Base-by-base conservation (phyloP, 2,113 vertebrate genomes). In the Mormyrus iriodes region DNA sequence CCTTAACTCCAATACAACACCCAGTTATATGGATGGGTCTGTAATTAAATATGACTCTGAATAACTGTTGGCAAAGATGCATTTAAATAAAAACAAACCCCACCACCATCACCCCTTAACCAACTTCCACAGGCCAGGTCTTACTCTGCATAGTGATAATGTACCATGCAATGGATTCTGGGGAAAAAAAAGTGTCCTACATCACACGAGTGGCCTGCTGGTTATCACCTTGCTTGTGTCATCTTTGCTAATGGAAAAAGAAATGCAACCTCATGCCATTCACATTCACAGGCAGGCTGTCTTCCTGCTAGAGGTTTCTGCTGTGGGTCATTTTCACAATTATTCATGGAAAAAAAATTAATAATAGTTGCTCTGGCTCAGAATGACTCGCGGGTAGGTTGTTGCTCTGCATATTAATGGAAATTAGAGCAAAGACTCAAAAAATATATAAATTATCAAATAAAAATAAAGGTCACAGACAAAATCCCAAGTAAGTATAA, bases 361-460 rank as follows among this genome's bases (percentile, higher is more conserved):
- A 3, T 19, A 85, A 85, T 27, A 52, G 84, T 27, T 52, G n/a
- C 48, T 49, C 5, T 85, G 44, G 84, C n/a, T 51, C 46, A n/a
- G 46, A 85, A 12, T 21, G 44, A 48, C 48, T 51, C 9, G 49
- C 24, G 4, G 48, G 48, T 5, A 85, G 27, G 61, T 46, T n/a
- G 42, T n/a, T 48, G 39, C 82, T 84, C 15, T 12, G 82, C 82
- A 85, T 51, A 85, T n/a, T 85, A 31, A 85, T 51, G n/a, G 84
- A 52, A 85, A 85, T 51, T 52, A 51, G n/a, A 85, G 84, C 48
- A 85, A 51, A 85, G 48, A 85, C 13, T 69, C 49, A 52, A 85
- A 44, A 84, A 84, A 84, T 46, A 84, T 42, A 84, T 24, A 84
- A 84, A 48, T 46, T 24, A 69, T 69, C 8, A 48, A 84, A 48